These are phyloP conservation scores for Epizoanthus ramosus DNA, from an alignment of 92 coral and sea anemone species.

Conservation along the genomic window DNA sequence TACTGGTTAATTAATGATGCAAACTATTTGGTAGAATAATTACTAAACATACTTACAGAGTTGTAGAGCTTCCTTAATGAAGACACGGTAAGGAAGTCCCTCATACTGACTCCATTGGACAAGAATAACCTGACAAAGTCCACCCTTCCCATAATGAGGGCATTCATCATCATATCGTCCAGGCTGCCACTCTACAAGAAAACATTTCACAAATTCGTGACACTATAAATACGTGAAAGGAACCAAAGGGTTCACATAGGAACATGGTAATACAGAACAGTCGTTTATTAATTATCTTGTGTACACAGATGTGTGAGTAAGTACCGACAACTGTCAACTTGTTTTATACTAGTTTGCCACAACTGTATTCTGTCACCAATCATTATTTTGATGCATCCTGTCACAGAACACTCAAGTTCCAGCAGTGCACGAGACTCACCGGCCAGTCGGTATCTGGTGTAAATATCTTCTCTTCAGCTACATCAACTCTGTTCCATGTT, in stretches of 20 bases:
- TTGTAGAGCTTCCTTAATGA: constrained; percentile 58
- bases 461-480: constrained; percentile 62
- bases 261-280: no score
- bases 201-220: background rate
- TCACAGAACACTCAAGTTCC: background rate
- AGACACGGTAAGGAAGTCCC: constrained; percentile 60
- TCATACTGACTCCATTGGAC: constrained; percentile 59
- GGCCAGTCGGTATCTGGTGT: constrained; percentile 66
- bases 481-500: constrained; percentile 63
- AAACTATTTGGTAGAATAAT: no score
- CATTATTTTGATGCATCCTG: no score
- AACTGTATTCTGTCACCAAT: background rate
- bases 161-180: constrained; percentile 57
- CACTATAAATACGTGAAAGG: no score
- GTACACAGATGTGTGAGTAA: background rate
- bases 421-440: constrained; percentile 22
- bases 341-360: no score
- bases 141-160: constrained; percentile 52
- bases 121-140: constrained; percentile 61
- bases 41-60: constrained; percentile 43
- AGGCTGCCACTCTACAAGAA: constrained; percentile 52
- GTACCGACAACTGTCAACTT: background rate
- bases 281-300: no score
- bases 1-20: no score
- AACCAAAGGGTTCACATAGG: no score